phyloP scores from a whole-genome alignment of 2,113 vertebrate genomes.

The Perccottus glenii region DNA sequence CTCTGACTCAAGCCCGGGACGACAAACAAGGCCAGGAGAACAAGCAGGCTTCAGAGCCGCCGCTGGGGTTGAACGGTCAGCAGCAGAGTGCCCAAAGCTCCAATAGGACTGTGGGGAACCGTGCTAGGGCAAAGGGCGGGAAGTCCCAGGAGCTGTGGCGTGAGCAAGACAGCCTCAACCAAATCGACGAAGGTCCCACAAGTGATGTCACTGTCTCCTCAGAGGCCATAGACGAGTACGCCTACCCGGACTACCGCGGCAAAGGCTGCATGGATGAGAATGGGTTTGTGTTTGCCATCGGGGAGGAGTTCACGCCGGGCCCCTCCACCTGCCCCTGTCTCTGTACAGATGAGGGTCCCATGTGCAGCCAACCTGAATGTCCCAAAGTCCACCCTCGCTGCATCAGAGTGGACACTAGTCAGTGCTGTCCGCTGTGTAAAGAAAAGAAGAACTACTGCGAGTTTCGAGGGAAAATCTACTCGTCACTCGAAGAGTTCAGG shows the following conservation, averaged over 20 bases:
- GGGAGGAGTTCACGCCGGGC: slow-evolving; percentile 94
- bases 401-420: slow-evolving; percentile 93
- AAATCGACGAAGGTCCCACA: slow-evolving; percentile 81
- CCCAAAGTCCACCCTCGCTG: slow-evolving; percentile 94
- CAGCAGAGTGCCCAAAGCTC: slow-evolving; percentile 77
- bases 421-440: slow-evolving; percentile 96
- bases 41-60: slow-evolving; percentile 71
- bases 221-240: slow-evolving; percentile 91
- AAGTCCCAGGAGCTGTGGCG: slow-evolving; percentile 81
- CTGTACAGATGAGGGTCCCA: slow-evolving; percentile 96
- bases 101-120: slow-evolving; percentile 82
- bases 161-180: slow-evolving; percentile 73
- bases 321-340: slow-evolving; percentile 95
- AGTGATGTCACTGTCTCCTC: slow-evolving; percentile 81
- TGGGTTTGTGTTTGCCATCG: slow-evolving; percentile 96
- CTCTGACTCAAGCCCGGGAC: slow-evolving; percentile 83
- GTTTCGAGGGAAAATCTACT: slow-evolving; percentile 92
- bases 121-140: slow-evolving; percentile 75
- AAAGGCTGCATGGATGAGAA: slow-evolving; percentile 99
- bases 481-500: slow-evolving; percentile 94
- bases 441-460: slow-evolving; percentile 97
- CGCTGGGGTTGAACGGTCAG: slow-evolving; percentile 71
- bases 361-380: slow-evolving; percentile 94
- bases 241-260: slow-evolving; percentile 95
- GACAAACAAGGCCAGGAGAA: slow-evolving; percentile 74